Evolutionary conservation across 2,113 vertebrate species (phyloP), one percentile per base, ranked within the genome.

Genomic region (Bujurquina vittata): DNA sequence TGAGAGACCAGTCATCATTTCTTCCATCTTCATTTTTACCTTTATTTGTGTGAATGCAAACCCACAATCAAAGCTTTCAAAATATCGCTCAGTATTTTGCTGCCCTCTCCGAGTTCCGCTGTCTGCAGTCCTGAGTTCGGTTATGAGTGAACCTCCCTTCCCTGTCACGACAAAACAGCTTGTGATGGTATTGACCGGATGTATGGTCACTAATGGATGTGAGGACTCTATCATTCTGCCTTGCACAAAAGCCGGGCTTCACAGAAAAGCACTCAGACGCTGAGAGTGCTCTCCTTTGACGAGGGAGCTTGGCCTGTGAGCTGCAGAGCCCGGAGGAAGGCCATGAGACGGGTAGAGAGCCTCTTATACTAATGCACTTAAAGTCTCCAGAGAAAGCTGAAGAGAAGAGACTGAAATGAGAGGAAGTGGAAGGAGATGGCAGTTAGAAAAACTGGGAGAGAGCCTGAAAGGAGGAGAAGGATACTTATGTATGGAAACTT

Each of bases 331-430:
- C 83, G 75, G 49, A 75, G 62, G 75, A 65, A 80, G 73, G 29
- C 73, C 14, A 17, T 12, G 18, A 82, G 77, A 74, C 55, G 26
- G 60, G 40, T 7, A 58, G 78, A 75, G 85, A 62, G 79, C 59
- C 85, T 88, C 89, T 92, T 83, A 77, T 80, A 74, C 84, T 91
- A 88, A 90, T 89, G 85, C 78, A 83, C 79, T 89, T 60, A 23
- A n/a, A 59, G 59, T 88, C 85, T 78, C 89, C 29, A 80, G 89
- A 84, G 91, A 55, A 60, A 31, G 79, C 23, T 7, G 37, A 17
- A 9, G 76, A 55, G 61, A 58, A 7, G 61, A 54, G 43, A 12
- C 26, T 11, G 17, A 15, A 12, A 12, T 72, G 22, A 18, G 65
- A 33, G 31, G 7, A 11, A 6, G 22, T 6, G 52, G 15, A 17